Evolutionary conservation across 2,113 vertebrate genomes (phyloP).

Genomic region (Chaenocephalus aceratus): DNA sequence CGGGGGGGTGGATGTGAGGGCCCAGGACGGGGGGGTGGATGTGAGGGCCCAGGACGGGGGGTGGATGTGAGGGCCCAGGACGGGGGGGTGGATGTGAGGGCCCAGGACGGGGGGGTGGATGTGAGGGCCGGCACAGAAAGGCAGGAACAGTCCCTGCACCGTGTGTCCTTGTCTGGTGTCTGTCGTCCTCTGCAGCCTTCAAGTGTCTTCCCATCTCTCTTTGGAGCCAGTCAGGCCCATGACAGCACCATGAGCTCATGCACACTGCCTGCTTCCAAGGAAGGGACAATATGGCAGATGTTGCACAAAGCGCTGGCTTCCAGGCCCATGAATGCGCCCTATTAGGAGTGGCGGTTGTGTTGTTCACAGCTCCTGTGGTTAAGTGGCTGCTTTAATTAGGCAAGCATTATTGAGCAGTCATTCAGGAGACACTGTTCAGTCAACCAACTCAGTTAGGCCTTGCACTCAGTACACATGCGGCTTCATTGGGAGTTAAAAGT

Average conservation of each 20-base stretch:
- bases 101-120: too few species aligned
- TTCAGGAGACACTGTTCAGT: constrained; percentile 60
- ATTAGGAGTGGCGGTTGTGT: constrained; percentile 23
- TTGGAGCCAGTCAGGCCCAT: constrained; percentile 5
- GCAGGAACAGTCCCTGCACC: constrained; percentile 8
- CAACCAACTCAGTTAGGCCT: constrained; percentile 58
- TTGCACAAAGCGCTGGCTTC: constrained; percentile 26
- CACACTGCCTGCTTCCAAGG: constrained; percentile 18
- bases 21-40: too few species aligned
- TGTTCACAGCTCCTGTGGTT: constrained; percentile 48
- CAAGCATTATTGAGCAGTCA: constrained; percentile 61
- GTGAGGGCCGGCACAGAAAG: neutral
- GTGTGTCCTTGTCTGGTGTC: constrained; percentile 18
- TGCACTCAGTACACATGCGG: constrained; percentile 52
- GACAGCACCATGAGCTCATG: constrained; percentile 26
- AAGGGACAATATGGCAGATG: constrained; percentile 33
- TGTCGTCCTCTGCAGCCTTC: neutral
- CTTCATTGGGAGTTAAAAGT: constrained; percentile 61
- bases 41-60: too few species aligned
- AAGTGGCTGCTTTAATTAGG: constrained; percentile 64
- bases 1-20: too few species aligned
- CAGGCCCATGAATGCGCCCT: constrained; percentile 30
- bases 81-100: too few species aligned
- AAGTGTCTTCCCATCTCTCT: constrained; percentile 22
- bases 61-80: too few species aligned